Evolutionary conservation across 1,140 invertebrate species (phyloP).

Genomic region (Sinonovacula constricta): DNA sequence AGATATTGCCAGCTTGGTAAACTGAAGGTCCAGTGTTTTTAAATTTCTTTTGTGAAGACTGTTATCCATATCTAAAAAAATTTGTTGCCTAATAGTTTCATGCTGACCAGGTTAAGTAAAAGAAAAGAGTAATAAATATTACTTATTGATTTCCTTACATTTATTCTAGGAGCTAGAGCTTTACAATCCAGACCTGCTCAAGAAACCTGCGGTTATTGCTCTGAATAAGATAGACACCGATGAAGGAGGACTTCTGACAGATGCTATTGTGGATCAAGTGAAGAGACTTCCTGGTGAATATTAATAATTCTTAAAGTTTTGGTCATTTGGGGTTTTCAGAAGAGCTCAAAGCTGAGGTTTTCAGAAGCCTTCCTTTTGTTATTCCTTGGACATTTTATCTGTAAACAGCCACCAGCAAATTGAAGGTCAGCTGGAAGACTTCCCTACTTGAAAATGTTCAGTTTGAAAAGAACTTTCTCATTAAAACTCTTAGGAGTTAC

Average conservation of each 20-base stretch:
- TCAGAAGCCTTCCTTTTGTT: background rate
- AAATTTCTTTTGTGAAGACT: too few species aligned
- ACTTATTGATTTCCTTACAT: too few species aligned
- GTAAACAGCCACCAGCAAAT: background rate
- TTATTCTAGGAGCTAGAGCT: slow-evolving; percentile 90
- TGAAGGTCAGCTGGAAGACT: background rate
- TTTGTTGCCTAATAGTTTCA: background rate
- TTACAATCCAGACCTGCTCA: slow-evolving; percentile 89
- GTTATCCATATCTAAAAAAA: background rate
- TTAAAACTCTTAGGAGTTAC: too few species aligned
- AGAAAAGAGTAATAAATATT: too few species aligned
- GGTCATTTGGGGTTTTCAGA: background rate
- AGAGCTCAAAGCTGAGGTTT: background rate
- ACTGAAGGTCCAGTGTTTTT: too few species aligned
- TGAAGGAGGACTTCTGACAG: slow-evolving; percentile 49
- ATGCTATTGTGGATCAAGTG: slow-evolving; percentile 66
- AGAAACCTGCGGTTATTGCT: slow-evolving; percentile 91
- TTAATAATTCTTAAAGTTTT: background rate
- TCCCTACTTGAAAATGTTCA: background rate
- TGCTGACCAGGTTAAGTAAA: too few species aligned
- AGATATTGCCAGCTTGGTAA: too few species aligned
- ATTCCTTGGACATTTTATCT: background rate
- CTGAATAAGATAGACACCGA: slow-evolving; percentile 94
- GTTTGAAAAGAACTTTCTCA: background rate
- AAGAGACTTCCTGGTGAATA: slow-evolving; percentile 70